Conservation (phyloP, 2,797 vertebrate genomes). For the Poeciliopsis infans region DNA sequence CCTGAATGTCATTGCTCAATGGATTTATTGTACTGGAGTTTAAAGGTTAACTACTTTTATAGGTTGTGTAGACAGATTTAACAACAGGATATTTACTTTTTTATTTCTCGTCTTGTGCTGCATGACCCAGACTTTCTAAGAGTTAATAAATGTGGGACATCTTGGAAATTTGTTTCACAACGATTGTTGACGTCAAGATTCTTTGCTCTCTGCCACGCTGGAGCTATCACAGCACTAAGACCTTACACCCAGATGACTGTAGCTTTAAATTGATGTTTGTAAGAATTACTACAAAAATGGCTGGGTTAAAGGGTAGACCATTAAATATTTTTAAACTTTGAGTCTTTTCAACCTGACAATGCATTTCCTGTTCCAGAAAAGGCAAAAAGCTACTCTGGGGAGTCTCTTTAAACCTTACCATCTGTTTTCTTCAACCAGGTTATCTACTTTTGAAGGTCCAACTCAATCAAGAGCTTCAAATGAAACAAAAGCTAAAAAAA, state of each 20-base stretch:
- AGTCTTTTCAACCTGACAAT: no score
- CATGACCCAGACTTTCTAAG: neutral
- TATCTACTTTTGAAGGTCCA: neutral
- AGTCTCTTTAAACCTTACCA: neutral
- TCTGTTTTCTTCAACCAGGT: neutral
- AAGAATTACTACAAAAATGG: no score
- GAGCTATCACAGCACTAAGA: no score
- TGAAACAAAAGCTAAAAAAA: neutral
- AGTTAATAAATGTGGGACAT: neutral
- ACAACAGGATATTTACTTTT: neutral
- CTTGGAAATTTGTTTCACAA: neutral
- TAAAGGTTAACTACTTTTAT: conserved; percentile 2
- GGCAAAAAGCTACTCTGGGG: neutral
- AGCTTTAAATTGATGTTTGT: no score
- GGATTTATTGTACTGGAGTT: neutral
- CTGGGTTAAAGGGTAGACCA: no score
- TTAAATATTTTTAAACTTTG: no score
- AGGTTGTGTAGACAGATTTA: neutral
- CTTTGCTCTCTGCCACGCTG: no score
- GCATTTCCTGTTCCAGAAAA: no score
- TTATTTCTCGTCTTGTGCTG: neutral
- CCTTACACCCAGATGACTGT: no score
- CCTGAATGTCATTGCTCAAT: neutral
- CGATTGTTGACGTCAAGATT: neutral
- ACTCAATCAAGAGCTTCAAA: neutral